phyloP scores from a whole-genome alignment of 35 echinoderm and acorn worm species.

The Ophiothrix spiculata region DNA sequence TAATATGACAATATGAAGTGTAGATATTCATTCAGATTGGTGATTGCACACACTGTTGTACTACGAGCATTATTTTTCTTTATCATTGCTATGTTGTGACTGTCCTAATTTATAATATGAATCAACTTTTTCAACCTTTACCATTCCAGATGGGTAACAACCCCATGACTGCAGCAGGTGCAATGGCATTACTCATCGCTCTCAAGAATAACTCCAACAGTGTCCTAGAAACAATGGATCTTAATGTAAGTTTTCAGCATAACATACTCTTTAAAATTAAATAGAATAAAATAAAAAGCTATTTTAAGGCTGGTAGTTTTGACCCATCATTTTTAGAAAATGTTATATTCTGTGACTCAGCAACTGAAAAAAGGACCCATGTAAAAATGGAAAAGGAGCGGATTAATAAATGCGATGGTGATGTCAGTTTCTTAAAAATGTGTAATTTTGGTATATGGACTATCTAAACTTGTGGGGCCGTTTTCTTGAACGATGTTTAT shows the following conservation, averaged over 20 bases:
- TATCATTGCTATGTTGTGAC: too few species aligned
- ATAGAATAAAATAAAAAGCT: not conserved
- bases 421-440: too few species aligned
- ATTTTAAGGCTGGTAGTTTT: too few species aligned
- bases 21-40: not conserved
- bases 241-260: slow-evolving; percentile 57
- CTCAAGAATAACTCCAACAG: slow-evolving; percentile 80
- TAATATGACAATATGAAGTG: too few species aligned
- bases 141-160: slow-evolving; percentile 71
- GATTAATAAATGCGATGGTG: too few species aligned
- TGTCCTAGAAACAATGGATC: slow-evolving; percentile 56
- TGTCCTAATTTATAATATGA: too few species aligned
- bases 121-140: not conserved
- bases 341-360: not conserved
- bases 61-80: too few species aligned
- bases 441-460: not conserved
- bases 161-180: slow-evolving; percentile 90
- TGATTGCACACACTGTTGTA: too few species aligned
- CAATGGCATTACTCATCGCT: slow-evolving; percentile 75
- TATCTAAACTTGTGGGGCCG: not conserved
- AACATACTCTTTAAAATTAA: slow-evolving; percentile 4
- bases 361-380: too few species aligned
- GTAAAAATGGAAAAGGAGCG: too few species aligned
- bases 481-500: too few species aligned
- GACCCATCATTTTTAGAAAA: not conserved